Conservation (phyloP, 2,888 invertebrate species). For the Rutpela maculata region DNA sequence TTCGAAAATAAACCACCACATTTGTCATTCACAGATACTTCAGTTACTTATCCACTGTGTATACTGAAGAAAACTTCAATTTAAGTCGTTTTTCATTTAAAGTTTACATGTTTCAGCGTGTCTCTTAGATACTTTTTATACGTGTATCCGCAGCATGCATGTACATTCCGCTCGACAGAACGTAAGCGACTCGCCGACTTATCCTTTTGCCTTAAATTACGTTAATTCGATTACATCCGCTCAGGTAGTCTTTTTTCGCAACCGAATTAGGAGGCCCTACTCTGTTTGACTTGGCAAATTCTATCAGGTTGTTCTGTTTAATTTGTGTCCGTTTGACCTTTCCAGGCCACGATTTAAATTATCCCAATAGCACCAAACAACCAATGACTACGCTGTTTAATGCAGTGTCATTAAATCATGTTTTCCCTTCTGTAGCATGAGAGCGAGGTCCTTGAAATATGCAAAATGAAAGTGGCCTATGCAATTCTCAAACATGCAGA, state of each 20-base stretch:
- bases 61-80: too few relatives aligned
- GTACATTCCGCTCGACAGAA: too few relatives aligned
- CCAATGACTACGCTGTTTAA: background rate
- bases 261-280: background rate
- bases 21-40: too few relatives aligned
- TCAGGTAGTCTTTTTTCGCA: background rate
- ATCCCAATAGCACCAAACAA: background rate
- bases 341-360: constrained; percentile 2
- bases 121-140: too few relatives aligned
- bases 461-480: too few relatives aligned
- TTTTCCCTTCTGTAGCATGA: too few relatives aligned
- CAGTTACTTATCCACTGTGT: too few relatives aligned
- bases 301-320: constrained; percentile 7
- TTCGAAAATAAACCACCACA: too few relatives aligned
- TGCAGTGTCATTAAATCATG: background rate
- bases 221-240: background rate
- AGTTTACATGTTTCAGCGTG: too few relatives aligned
- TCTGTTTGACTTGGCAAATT: background rate
- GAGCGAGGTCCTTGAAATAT: too few relatives aligned
- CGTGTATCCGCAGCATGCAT: background rate
- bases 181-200: background rate
- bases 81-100: too few relatives aligned
- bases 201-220: background rate
- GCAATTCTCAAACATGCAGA: too few relatives aligned
- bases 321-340: background rate